Base-by-base conservation (phyloP, 2,888 invertebrate genomes). In the Spatulosminthurus flaviceps region DNA sequence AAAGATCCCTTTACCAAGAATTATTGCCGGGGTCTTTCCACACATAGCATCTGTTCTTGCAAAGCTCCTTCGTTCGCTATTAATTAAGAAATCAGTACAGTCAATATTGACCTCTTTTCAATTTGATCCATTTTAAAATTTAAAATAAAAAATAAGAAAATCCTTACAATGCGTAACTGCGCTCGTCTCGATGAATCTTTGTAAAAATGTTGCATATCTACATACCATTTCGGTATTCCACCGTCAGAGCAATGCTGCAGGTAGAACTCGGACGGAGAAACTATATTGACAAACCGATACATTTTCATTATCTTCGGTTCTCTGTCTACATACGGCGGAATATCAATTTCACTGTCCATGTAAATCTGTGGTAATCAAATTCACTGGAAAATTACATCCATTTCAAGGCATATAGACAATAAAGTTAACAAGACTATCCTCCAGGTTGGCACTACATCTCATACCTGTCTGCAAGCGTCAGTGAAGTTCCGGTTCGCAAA, bases 21-120 rank as follows among this genome's bases (percentile, higher is more conserved):
- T 64, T 21, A 16, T 64, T 64, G 7, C 11, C 24, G 16, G 11
- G 24, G 24, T 64, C 64, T 1, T 64, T 4, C 64, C 64, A 64
- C 2, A 64, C 64, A 16, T 64, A 64, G 26, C 64, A 64, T 26
- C 64, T 11, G 24, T 64, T 64, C 24, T 51, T 26, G n/a, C 64
- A 64, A 22, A 64, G 26, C 4, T 24, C 24, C 64, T 64, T 64
- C 11, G 24, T 64, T 24, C 64, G 22, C 22, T 64, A 13, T 24
- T 9, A 64, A 24, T 19, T 24, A 64, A 22, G 4, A 64, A 13
- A 19, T 51, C 16, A 19, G n/a, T n/a, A n/a, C n/a, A n/a, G n/a
- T n/a, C n/a, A n/a, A n/a, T n/a, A n/a, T n/a, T n/a, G n/a, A n/a
- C n/a, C n/a, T n/a, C n/a, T n/a, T n/a, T n/a, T n/a, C n/a, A n/a